phyloP scores from a whole-genome alignment of 1,140 invertebrate genomes.

The Sminthurides bifidus region DNA sequence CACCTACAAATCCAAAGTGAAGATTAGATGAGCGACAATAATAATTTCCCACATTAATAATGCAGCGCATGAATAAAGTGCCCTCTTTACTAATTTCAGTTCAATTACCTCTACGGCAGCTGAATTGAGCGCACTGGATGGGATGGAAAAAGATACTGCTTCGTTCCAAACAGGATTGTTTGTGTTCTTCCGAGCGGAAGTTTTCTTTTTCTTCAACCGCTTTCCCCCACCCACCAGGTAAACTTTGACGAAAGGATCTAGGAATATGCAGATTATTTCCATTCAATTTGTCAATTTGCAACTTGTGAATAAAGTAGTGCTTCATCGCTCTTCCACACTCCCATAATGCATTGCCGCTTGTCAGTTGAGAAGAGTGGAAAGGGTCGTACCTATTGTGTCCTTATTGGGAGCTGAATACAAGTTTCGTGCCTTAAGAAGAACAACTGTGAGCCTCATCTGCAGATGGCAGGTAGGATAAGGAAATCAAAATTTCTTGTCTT shows the following conservation, averaged over 20 bases:
- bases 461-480: slow-evolving; percentile 71
- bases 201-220: slow-evolving; percentile 81
- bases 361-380: background rate
- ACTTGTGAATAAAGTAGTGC: background rate
- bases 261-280: slow-evolving; percentile 26
- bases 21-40: background rate
- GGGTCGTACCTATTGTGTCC: slow-evolving; percentile 44
- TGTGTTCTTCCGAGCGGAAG: slow-evolving; percentile 69
- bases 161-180: slow-evolving; percentile 91
- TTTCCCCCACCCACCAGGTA: slow-evolving; percentile 74
- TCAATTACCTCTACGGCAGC: slow-evolving; percentile 59
- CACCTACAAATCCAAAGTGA: slow-evolving; percentile 37
- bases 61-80: background rate
- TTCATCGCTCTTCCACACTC: background rate
- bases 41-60: background rate
- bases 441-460: slow-evolving; percentile 71
- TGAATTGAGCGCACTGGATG: slow-evolving; percentile 51
- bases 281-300: background rate
- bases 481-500: slow-evolving; percentile 64
- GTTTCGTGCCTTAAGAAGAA: slow-evolving; percentile 71
- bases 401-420: slow-evolving; percentile 55
- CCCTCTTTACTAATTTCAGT: background rate
- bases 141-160: slow-evolving; percentile 76
- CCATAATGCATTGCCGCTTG: background rate
- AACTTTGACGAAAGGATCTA: slow-evolving; percentile 84